Evolutionary conservation across 1,140 invertebrate genomes (phyloP).

Genomic region (Aplysia californica): DNA sequence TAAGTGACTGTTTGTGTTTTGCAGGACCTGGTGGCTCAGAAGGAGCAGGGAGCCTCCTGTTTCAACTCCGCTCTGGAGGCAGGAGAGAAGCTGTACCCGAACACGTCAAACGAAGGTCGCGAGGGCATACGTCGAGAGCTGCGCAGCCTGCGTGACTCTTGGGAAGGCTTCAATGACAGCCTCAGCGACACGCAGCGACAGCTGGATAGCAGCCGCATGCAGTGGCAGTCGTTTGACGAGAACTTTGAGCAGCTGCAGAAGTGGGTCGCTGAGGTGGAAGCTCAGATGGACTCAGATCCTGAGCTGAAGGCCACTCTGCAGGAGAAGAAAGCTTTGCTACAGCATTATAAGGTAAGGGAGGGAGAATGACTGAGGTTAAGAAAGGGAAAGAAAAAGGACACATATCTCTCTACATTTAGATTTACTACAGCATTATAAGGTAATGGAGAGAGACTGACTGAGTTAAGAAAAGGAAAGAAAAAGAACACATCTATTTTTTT

Average conservation of each 20-base stretch:
- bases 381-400: too few species aligned
- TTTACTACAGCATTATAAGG: too few species aligned
- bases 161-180: slow-evolving; percentile 86
- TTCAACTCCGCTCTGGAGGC: slow-evolving; percentile 85
- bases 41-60: slow-evolving; percentile 79
- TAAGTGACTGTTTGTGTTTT: too few species aligned
- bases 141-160: slow-evolving; percentile 81
- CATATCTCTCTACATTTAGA: too few species aligned
- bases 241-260: slow-evolving; percentile 84
- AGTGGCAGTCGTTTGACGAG: slow-evolving; percentile 65
- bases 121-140: slow-evolving; percentile 86
- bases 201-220: slow-evolving; percentile 76
- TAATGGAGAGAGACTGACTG: too few species aligned
- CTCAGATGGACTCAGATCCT: slow-evolving; percentile 88
- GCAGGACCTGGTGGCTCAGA: slow-evolving; percentile 46
- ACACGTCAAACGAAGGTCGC: slow-evolving; percentile 86
- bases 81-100: slow-evolving; percentile 88
- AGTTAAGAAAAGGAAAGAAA: too few species aligned
- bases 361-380: too few species aligned
- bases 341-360: slow-evolving; percentile 93
- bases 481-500: too few species aligned
- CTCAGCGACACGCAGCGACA: slow-evolving; percentile 88
- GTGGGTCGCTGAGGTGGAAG: slow-evolving; percentile 93
- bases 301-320: slow-evolving; percentile 90
- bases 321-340: slow-evolving; percentile 93